Conservation (phyloP, 2,797 vertebrate genomes). For the Crenuchus spilurus region DNA sequence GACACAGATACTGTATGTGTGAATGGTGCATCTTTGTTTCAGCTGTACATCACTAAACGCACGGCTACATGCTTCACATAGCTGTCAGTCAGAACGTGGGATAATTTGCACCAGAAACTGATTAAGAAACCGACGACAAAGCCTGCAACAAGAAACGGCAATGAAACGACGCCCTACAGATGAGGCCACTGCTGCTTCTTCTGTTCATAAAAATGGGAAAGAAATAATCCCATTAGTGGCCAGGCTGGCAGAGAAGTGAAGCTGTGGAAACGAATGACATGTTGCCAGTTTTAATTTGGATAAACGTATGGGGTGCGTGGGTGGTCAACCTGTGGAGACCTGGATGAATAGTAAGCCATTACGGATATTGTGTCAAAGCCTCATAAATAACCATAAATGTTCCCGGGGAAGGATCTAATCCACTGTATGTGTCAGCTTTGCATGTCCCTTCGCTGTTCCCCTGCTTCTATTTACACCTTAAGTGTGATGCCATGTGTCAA, state of each 20-base stretch:
- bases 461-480: slow-evolving; percentile 56
- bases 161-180: slow-evolving; percentile 7
- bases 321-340: slow-evolving; percentile 32
- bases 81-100: slow-evolving; percentile 43
- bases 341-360: slow-evolving; percentile 61
- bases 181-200: slow-evolving; percentile 20
- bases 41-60: slow-evolving; percentile 15
- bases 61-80: slow-evolving; percentile 1
- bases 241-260: slow-evolving; percentile 33
- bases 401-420: slow-evolving; percentile 45
- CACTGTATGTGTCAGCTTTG: slow-evolving; percentile 25
- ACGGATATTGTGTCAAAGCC: slow-evolving; percentile 53
- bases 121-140: slow-evolving; percentile 14
- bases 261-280: slow-evolving; percentile 35
- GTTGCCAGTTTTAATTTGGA: slow-evolving; percentile 42
- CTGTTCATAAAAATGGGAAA: slow-evolving; percentile 48
- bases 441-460: slow-evolving; percentile 38
- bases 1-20: slow-evolving; percentile 30
- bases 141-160: background rate
- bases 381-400: slow-evolving; percentile 66
- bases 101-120: slow-evolving; percentile 42
- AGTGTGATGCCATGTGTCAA: slow-evolving; percentile 67
- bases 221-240: slow-evolving; percentile 56
- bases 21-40: slow-evolving; percentile 18
- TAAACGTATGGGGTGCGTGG: slow-evolving; percentile 38